Evolutionary conservation across 2,797 vertebrate genomes (phyloP), one percentile per base, ranked within the genome.

Genomic region (Centroberyx gerrardi): DNA sequence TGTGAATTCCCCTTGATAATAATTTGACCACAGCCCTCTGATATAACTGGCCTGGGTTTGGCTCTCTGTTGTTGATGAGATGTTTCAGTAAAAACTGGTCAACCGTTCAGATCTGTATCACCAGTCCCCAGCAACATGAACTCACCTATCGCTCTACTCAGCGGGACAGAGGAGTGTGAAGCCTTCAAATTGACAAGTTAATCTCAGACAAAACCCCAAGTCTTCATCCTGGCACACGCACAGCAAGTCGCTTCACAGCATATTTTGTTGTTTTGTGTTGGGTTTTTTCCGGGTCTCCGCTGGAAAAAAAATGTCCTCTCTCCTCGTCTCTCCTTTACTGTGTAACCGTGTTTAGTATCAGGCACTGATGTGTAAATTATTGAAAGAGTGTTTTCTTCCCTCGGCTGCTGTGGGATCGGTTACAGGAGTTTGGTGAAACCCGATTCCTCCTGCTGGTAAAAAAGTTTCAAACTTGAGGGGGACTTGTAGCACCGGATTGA

Each of bases 381-480:
- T 95, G 65, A 95, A 87, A 73, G 80, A 81, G 76, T 85, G 82
- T 91, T 92, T 91, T 93, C 87, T 89, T 89, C 87, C 72, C 81
- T 86, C 74, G 52, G 73, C 81, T 74, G 78, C 72, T 59, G 84
- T 62, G 69, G 62, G 92, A 89, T 95, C 93, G 74, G 90, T 96
- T 95, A 92, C 94, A 87, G 78, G 85, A 91, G 90, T 92, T 92
- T 66, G 90, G 85, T 87, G 95, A 89, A 95, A 95, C 89, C 69
- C 74, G 95, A 95, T 84, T 90, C 94, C 92, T 80, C 83, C 91
- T 54, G 81, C 83, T 74, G 68, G 17, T 75, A 22, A 59, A 92
- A 94, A 95, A 95, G 93, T 96, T 96, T 95, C 86, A 95, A 96
- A 96, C 93, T 92, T 93, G 85, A 91, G 82, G 68, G 81, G 73